Base-by-base conservation (phyloP, 2,797 vertebrate species). In the Margarornis squamiger region DNA sequence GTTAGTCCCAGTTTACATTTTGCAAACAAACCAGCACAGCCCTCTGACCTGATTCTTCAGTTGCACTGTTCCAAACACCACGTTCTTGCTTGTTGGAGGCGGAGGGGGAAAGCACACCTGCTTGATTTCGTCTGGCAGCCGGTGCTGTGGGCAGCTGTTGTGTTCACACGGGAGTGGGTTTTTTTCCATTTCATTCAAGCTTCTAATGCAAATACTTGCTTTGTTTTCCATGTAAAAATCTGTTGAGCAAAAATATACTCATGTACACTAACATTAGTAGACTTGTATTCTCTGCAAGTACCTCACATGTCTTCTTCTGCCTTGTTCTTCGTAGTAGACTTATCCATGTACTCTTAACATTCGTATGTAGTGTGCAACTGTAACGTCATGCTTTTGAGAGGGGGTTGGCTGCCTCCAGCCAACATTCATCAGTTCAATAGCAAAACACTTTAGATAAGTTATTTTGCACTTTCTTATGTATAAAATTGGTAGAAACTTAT, bases 381-480 rank as follows among this genome's bases (percentile, higher is more conserved):
- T 98, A 97, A 97, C 73, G 97, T 97, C 97, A 92, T 90, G 98
- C 98, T 98, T 98, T 71, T 18, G 88, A 90, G 95, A 97, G 97
- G 94, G 97, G 92, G 96, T 89, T 95, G 96, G 97, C 98, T 97
- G 97, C 93, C 88, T 95, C 75, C 90, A 82, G 96, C 97, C 97
- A 90, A 93, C 97, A 23, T 93, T 93, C 95, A 62, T 98, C 97
- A 97, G 97, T 96, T 96, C 97, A 94, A 97, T 95, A 98, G 98
- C 98, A 97, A 95, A 98, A 98, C 98, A 98, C 98, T 98, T 98
- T 98, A 97, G 97, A 95, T 97, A 98, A 98, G 97, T 98, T 98
- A 98, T 98, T 99, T 98, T 98, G 98, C 99, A 99, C 98, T 98
- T 98, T 99, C 98, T 98, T 97, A 91, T 99, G 98, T 99, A 99